These are phyloP conservation scores for Eubasilissa regina DNA, from an alignment of 1,140 invertebrate species.

Conservation along the genomic window DNA sequence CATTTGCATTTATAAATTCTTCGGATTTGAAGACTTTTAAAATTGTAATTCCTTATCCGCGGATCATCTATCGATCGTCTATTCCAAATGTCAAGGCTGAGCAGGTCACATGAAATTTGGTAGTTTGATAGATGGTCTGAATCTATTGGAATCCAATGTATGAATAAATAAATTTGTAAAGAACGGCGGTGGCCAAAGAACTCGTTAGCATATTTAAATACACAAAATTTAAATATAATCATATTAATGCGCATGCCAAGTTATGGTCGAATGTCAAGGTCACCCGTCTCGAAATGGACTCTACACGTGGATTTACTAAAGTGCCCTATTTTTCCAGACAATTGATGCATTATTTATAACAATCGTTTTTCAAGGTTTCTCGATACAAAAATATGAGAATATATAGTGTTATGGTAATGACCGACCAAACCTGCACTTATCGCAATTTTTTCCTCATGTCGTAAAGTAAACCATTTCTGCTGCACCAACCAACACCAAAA, in stretches of 20 bases:
- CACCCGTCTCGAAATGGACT: slow-evolving; percentile 17
- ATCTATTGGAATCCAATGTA: slow-evolving; percentile 31
- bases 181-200: slow-evolving; percentile 17
- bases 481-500: too few relatives aligned
- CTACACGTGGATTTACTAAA: slow-evolving; percentile 16
- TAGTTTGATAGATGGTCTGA: slow-evolving; percentile 26
- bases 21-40: slow-evolving; percentile 46
- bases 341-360: not conserved
- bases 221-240: slow-evolving; percentile 37
- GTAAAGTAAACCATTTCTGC: too few relatives aligned
- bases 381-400: too few relatives aligned
- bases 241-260: slow-evolving; percentile 18
- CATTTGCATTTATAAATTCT: slow-evolving; percentile 50
- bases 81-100: slow-evolving; percentile 56
- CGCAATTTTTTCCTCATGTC: too few relatives aligned
- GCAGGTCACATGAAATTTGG: slow-evolving; percentile 46
- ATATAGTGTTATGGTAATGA: too few relatives aligned
- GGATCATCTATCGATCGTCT: slow-evolving; percentile 46
- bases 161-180: slow-evolving; percentile 27
- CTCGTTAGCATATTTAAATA: slow-evolving; percentile 32
- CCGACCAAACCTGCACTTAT: too few relatives aligned
- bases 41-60: slow-evolving; percentile 50
- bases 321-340: not conserved
- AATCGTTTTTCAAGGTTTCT: too few relatives aligned
- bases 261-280: slow-evolving; percentile 47